Base-by-base conservation (phyloP, 2,888 invertebrate genomes). In the Xiphydria camelus region DNA sequence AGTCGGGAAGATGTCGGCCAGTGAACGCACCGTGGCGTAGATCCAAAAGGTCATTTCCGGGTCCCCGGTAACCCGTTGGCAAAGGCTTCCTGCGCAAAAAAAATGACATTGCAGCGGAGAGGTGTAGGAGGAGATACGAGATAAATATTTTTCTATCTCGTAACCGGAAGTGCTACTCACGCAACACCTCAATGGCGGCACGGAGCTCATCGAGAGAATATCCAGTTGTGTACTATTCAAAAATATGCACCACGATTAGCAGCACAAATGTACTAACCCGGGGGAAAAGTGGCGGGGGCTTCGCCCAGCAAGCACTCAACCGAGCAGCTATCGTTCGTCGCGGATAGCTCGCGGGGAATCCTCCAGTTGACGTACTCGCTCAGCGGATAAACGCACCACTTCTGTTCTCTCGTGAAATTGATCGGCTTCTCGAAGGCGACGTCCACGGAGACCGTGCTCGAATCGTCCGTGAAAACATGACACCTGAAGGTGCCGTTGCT, bases 1-100 rank as follows among this genome's bases (percentile, higher is more conserved):
- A 20, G 87, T 84, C 6, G 88, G 84, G 73, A 89, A 89, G 34
- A 89, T 84, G 64, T 91, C 91, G 1, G 87, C 88, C 42, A 89
- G 64, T 18, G 86, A 81, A 59, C 88, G 82, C 26, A 89, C 79
- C 6, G 84, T 68, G 25, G 88, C 76, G 65, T 91, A 92, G 31
- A 79, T 78, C 83, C 86, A 86, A 66, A 89, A 85, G 0, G 87
- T 88, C 31, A 80, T 76, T 15, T 80, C 76, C 6, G 88, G 83
- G 67, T 87, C 83, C 14, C 88, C 89, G 9, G 79, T 73, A 1
- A 79, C 74, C 23, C 66, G 78, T 9, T 81, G 76, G 66, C 89
- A 89, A 66, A 86, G 85, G 10, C 85, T 86, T 53, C 86, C 82
- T 2, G 81, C n/a, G n/a, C n/a, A n/a, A n/a, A n/a, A n/a, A n/a